Evolutionary conservation across 2,113 vertebrate genomes (phyloP).

Genomic region (Strix aluco): DNA sequence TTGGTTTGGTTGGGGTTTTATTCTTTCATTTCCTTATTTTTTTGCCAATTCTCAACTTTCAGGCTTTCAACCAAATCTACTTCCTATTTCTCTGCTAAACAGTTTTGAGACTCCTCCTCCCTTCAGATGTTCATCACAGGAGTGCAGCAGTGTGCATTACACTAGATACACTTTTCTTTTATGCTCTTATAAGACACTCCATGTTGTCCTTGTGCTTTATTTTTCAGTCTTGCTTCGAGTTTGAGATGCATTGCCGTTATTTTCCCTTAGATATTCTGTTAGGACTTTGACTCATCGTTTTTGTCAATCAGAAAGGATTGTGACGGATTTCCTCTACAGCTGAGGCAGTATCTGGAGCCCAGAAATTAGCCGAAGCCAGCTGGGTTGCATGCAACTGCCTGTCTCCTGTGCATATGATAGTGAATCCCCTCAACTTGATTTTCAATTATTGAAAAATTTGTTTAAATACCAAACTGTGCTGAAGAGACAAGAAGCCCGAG

Average conservation of each 20-base stretch:
- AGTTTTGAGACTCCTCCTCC: not conserved
- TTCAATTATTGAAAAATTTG: not conserved
- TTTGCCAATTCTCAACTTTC: not conserved
- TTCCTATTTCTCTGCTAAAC: not conserved
- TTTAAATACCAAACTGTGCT: not conserved
- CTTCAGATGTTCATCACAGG: not conserved
- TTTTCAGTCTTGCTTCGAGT: not conserved
- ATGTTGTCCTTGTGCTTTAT: accelerated
- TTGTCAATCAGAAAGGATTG: slow-evolving; percentile 1
- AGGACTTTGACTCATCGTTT: not conserved
- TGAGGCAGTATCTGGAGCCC: not conserved
- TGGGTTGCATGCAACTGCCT: not conserved
- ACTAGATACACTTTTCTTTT: not conserved
- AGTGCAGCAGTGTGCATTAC: not conserved
- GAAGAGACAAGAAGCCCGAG: not conserved
- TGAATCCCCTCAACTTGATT: not conserved
- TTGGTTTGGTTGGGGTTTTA: not conserved
- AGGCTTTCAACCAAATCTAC: not conserved
- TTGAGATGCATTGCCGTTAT: not conserved
- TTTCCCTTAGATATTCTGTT: not conserved
- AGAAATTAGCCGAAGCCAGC: not conserved
- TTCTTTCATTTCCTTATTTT: not conserved
- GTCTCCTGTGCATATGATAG: not conserved
- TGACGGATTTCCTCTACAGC: slow-evolving; percentile 31
- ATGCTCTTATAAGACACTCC: not conserved